Conservation (phyloP, 2,888 invertebrate species). For the Stenchaetothrips biformis region DNA sequence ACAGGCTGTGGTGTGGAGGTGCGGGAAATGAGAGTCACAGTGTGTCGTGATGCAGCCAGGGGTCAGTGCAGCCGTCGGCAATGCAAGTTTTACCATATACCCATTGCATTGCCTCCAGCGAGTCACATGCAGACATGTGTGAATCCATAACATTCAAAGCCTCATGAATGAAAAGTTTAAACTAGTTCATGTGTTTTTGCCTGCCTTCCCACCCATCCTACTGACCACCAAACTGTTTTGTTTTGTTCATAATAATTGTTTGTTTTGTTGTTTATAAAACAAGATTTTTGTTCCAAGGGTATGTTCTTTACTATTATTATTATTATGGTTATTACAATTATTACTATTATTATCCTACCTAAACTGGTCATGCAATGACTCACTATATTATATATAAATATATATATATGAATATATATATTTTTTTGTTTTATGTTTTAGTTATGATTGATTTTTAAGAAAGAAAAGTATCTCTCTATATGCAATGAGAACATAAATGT, state of each 20-base stretch:
- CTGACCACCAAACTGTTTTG: conserved; percentile 21
- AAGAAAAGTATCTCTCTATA: conserved; percentile 23
- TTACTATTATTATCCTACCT: conserved; percentile 18
- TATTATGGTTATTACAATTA: neutral
- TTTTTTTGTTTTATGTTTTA: conserved; percentile 24
- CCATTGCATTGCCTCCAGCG: conserved; percentile 81
- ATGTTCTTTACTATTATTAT: conserved; percentile 19
- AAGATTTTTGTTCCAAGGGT: conserved; percentile 25
- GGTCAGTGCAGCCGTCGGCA: conserved; percentile 87
- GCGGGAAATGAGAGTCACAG: conserved; percentile 83
- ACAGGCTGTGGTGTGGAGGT: conserved; percentile 35
- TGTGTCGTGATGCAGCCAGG: conserved; percentile 92
- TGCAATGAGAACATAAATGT: conserved; percentile 23
- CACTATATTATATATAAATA: conserved; percentile 6
- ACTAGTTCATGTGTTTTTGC: neutral
- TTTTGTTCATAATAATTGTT: conserved; percentile 17
- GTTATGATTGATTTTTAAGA: conserved; percentile 24
- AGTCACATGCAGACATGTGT: conserved; percentile 53
- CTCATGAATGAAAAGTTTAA: neutral
- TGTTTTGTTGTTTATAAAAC: conserved; percentile 21
- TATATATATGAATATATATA: conserved; percentile 14
- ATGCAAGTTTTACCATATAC: conserved; percentile 98
- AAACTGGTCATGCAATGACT: conserved; percentile 23
- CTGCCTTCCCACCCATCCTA: conserved; percentile 8
- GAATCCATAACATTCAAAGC: neutral